phyloP scores from a whole-genome alignment of 2,888 invertebrate species.

The Flexamia atlantica region DNA sequence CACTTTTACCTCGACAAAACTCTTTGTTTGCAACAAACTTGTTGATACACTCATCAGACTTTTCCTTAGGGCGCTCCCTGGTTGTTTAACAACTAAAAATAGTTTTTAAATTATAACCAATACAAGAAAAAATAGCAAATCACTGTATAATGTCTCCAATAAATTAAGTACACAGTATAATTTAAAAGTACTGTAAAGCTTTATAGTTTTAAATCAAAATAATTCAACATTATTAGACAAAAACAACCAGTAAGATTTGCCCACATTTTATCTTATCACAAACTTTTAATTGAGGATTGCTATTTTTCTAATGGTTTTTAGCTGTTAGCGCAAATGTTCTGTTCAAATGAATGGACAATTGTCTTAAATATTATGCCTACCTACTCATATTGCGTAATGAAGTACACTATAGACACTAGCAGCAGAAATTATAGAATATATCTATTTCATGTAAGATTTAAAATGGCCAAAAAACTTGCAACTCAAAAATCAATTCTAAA shows the following conservation, averaged over 20 bases:
- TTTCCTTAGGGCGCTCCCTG: slow-evolving; percentile 43
- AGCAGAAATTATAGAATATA: neutral
- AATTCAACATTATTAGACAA: neutral
- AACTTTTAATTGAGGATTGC: slow-evolving; percentile 27
- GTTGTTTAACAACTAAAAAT: slow-evolving; percentile 16
- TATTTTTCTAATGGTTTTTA: slow-evolving; percentile 28
- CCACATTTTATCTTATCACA: slow-evolving; percentile 39
- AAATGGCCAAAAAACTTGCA: too few relatives aligned
- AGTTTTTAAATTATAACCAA: neutral
- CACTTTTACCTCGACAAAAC: slow-evolving; percentile 24
- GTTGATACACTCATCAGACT: slow-evolving; percentile 50
- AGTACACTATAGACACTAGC: neutral
- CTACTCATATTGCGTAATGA: neutral
- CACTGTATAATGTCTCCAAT: slow-evolving; percentile 15
- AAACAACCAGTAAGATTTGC: slow-evolving; percentile 37
- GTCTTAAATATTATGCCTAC: neutral
- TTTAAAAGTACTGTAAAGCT: neutral
- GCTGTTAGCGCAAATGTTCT: slow-evolving; percentile 43
- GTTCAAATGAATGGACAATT: slow-evolving; percentile 51
- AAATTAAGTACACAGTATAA: slow-evolving; percentile 46
- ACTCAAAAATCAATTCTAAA: too few relatives aligned
- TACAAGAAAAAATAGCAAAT: neutral
- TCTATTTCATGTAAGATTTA: too few relatives aligned
- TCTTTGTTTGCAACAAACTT: slow-evolving; percentile 25
- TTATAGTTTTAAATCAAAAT: neutral